A percentile compares a stretch with the other conserved stretches of the same genome.
Conservation (phyloP, 2,797 vertebrate genomes). For the Dallia pectoralis region DNA sequence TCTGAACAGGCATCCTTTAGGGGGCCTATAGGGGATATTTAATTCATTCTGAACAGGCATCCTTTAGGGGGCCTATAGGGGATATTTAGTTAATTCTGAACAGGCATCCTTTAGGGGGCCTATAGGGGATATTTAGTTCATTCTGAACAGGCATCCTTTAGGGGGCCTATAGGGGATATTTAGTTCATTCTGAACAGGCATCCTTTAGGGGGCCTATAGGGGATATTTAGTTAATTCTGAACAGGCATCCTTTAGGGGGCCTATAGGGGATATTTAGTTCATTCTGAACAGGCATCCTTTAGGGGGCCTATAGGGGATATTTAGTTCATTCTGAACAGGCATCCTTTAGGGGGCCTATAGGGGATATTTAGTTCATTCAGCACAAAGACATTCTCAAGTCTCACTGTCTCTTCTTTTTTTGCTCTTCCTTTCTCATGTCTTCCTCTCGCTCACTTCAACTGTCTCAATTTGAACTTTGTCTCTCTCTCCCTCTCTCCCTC, state of each 20-base stretch:
- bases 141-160: constrained; percentile 26
- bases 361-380: constrained; percentile 24
- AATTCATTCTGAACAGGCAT: constrained; percentile 18
- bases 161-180: constrained; percentile 29
- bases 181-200: constrained; percentile 18
- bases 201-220: constrained; percentile 31
- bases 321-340: constrained; percentile 18
- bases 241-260: constrained; percentile 27
- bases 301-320: constrained; percentile 29
- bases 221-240: constrained; percentile 20
- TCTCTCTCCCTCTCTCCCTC: no score
- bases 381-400: neutral
- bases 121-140: constrained; percentile 27
- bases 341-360: constrained; percentile 31
- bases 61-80: constrained; percentile 30
- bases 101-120: constrained; percentile 27
- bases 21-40: constrained; percentile 30
- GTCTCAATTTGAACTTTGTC: no score
- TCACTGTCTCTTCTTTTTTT: neutral
- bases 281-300: constrained; percentile 26
- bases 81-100: constrained; percentile 21
- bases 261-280: constrained; percentile 28
- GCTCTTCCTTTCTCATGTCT: neutral
- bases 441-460: neutral
- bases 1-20: constrained; percentile 26